Conservation (phyloP, 2,113 vertebrate genomes). For the Stigmatopora argus region DNA sequence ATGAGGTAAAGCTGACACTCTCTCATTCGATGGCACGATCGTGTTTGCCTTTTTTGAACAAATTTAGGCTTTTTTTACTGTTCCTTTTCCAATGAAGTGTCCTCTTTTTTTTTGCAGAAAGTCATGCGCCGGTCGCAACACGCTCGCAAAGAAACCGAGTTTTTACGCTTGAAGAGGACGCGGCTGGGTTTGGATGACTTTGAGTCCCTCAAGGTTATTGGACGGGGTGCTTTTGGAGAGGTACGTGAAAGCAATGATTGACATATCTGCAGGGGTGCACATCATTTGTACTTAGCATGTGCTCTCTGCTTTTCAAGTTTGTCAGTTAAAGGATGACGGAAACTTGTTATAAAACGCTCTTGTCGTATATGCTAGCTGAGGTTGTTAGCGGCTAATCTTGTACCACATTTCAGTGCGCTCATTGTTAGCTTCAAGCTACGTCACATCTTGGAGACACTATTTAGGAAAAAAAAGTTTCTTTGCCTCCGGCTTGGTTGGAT, state of each 20-base stretch:
- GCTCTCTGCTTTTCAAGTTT: no score
- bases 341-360: no score
- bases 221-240: slow-evolving; percentile 96
- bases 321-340: no score
- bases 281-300: no score
- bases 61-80: neutral
- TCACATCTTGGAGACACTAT: no score
- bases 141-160: slow-evolving; percentile 95
- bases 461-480: no score
- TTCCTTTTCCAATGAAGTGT: neutral
- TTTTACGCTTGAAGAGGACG: slow-evolving; percentile 90
- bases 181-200: slow-evolving; percentile 93
- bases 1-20: slow-evolving; percentile 74
- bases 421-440: no score
- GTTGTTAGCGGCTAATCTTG: no score
- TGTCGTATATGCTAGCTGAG: no score
- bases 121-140: slow-evolving; percentile 90
- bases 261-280: no score
- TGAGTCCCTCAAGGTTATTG: slow-evolving; percentile 96
- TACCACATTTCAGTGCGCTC: no score
- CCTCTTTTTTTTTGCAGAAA: slow-evolving; percentile 72
- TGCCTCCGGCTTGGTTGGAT: no score
- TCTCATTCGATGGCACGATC: neutral
- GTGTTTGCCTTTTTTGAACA: neutral
- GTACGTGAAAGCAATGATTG: slow-evolving; percentile 50